Conservation (phyloP, 2,888 invertebrate species). For the Harmothoe impar region DNA sequence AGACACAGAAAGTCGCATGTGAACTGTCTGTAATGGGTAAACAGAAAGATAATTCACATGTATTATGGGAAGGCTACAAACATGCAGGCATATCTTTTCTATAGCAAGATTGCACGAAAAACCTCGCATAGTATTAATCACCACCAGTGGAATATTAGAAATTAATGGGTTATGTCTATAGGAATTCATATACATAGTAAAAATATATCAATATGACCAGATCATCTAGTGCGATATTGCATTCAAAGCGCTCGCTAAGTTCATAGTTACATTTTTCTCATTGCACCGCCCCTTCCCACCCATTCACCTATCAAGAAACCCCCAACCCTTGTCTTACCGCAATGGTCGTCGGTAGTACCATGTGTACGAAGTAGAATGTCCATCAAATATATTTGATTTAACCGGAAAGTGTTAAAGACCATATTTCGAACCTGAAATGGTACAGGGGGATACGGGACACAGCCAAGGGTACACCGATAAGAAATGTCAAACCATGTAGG, state of each 20-base stretch:
- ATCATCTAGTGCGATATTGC: no score
- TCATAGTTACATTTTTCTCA: no score
- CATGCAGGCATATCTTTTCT: neutral
- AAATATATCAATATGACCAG: neutral
- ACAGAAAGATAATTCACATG: neutral
- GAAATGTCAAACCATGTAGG: neutral
- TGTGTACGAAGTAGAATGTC: neutral
- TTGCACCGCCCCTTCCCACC: no score
- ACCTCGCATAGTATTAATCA: neutral
- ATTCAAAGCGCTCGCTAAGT: no score
- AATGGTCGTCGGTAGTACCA: no score
- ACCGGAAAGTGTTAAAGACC: neutral
- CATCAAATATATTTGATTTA: neutral
- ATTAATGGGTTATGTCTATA: neutral
- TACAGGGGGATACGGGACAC: constrained; percentile 1
- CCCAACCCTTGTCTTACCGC: no score
- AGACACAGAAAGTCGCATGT: neutral
- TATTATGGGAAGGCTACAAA: neutral
- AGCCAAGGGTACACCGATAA: constrained; percentile 41
- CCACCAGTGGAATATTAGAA: no score
- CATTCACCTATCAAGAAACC: no score
- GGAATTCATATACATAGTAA: neutral
- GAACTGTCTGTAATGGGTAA: neutral
- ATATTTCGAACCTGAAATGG: neutral
- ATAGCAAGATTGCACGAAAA: constrained; percentile 8